These are phyloP conservation scores for Tetraneura akinire DNA, from an alignment of 1,140 invertebrate genomes.

Conservation along the genomic window DNA sequence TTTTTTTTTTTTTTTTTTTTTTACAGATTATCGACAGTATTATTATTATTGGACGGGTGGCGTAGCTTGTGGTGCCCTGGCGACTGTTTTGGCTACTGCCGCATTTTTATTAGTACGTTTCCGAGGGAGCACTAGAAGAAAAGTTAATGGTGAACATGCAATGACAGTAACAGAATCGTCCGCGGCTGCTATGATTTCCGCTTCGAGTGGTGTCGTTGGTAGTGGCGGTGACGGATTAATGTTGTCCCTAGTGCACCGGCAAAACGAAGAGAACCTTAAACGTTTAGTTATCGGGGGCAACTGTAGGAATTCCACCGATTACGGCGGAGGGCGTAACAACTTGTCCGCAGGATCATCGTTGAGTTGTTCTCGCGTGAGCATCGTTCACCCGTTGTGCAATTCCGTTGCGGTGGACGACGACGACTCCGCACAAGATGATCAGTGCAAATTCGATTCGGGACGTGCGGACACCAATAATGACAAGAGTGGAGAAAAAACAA, in stretches of 20 bases:
- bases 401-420: background rate
- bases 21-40: background rate
- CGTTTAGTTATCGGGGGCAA: background rate
- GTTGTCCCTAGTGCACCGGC: conserved; percentile 24
- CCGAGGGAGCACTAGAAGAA: background rate
- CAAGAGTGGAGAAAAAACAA: background rate
- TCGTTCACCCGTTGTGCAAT: conserved; percentile 40
- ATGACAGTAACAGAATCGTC: background rate
- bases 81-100: background rate
- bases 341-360: conserved; percentile 24
- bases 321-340: conserved; percentile 7
- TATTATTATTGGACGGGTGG: conserved; percentile 38
- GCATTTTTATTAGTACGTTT: conserved; percentile 33
- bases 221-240: background rate
- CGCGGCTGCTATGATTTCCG: background rate
- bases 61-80: conserved; percentile 28
- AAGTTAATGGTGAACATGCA: background rate
- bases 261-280: conserved; percentile 39
- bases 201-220: background rate
- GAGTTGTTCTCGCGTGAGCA: conserved; percentile 30
- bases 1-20: background rate
- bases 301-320: background rate
- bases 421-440: background rate
- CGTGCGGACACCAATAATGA: background rate
- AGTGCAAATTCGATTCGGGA: background rate